Percentiles rank a stretch among this genome's conserved stretches.
These are phyloP conservation scores for Sardinella longiceps DNA, from an alignment of 2,797 vertebrate genomes.

Conservation along the genomic window DNA sequence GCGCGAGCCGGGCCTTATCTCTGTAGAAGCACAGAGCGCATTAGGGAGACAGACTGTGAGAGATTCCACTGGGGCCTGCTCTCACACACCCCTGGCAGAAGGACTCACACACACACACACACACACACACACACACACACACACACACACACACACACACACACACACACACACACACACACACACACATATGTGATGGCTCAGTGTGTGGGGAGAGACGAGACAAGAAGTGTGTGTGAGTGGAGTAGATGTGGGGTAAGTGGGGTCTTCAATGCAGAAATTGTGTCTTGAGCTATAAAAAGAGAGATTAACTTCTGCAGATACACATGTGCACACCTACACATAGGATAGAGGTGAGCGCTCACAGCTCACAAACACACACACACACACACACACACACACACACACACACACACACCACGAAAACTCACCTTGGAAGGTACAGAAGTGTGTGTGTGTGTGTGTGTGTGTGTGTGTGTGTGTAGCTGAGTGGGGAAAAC, in stretches of 20 bases:
- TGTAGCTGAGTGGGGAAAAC: not conserved
- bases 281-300: not conserved
- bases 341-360: not conserved
- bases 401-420: not conserved
- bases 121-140: constrained; percentile 1
- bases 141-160: not conserved
- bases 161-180: too few relatives aligned
- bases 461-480: not conserved
- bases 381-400: too few relatives aligned
- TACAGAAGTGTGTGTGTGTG: not conserved
- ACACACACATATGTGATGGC: not conserved
- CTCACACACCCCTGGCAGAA: not conserved
- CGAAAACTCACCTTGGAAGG: not conserved
- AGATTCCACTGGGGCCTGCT: not conserved
- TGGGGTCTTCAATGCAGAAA: not conserved
- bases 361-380: too few relatives aligned
- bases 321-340: not conserved
- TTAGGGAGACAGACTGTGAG: constrained; percentile 21
- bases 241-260: too few relatives aligned
- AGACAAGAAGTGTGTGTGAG: too few relatives aligned
- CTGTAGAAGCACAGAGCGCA: constrained; percentile 47
- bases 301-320: not conserved
- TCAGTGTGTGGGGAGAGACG: too few relatives aligned
- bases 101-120: not conserved
- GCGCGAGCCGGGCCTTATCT: constrained; percentile 46